phyloP scores from a whole-genome alignment of 2,113 vertebrate species.

The Paracyprichromis sp. region DNA sequence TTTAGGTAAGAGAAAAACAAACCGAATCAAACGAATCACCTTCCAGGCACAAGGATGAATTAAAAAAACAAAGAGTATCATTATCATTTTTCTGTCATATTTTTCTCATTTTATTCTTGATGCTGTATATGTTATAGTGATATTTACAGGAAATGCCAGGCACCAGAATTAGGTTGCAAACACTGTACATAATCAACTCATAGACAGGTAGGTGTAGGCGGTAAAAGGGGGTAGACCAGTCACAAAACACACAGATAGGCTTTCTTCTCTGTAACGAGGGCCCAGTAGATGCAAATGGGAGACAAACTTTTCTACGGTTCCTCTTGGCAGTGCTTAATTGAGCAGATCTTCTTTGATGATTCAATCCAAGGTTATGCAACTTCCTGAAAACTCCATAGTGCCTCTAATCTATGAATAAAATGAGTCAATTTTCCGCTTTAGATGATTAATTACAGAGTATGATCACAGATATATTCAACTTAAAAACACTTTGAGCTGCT shows the following conservation, averaged over 20 bases:
- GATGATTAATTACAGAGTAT: constrained; percentile 10
- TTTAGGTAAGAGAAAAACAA: neutral
- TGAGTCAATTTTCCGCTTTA: neutral
- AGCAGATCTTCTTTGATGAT: constrained; percentile 31
- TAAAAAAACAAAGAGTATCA: accelerated
- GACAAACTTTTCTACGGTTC: neutral
- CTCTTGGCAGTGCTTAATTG: constrained; percentile 7
- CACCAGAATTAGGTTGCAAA: neutral
- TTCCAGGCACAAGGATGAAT: neutral
- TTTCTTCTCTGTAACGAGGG: neutral
- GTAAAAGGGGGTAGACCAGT: neutral
- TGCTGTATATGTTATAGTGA: neutral
- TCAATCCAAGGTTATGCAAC: constrained; percentile 14
- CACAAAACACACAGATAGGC: neutral
- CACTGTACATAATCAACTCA: neutral
- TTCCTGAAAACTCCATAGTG: neutral
- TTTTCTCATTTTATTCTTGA: neutral
- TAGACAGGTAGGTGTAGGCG: neutral
- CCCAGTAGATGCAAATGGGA: neutral
- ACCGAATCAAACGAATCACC: neutral
- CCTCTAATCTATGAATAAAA: constrained; percentile 4
- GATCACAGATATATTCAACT: neutral
- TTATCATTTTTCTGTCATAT: neutral
- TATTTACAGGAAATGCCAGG: neutral
- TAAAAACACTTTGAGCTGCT: neutral